Conservation (phyloP, 37 sponge, comb jelly and placozoan genomes). For the Tethya wilhelma region DNA sequence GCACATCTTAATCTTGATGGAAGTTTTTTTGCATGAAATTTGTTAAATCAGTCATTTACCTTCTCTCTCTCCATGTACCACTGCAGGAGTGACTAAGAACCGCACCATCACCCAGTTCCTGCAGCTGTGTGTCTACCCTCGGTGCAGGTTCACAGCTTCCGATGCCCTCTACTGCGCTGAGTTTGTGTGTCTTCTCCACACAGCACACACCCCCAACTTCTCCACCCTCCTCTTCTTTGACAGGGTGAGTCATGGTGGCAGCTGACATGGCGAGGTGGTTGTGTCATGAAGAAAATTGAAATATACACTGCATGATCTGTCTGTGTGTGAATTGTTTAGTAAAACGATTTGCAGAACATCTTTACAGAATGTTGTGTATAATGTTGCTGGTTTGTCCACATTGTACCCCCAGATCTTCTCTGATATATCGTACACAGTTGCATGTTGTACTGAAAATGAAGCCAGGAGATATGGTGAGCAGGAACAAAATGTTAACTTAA, state of each 20-base stretch:
- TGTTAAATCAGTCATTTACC: neutral
- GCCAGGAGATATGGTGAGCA: conserved; percentile 89
- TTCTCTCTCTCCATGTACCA: neutral
- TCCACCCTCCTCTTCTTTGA: conserved; percentile 98
- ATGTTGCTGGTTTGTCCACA: neutral
- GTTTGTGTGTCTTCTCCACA: conserved; percentile 86
- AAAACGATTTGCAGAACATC: neutral
- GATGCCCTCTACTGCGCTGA: conserved; percentile 97
- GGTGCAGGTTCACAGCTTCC: conserved; percentile 86
- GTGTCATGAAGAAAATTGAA: neutral
- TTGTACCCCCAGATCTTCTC: conserved; percentile 79
- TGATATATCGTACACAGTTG: conserved; percentile 91
- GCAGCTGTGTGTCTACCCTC: conserved; percentile 96
- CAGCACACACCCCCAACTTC: conserved; percentile 87
- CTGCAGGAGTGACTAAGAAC: conserved; percentile 69
- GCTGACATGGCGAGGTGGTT: neutral
- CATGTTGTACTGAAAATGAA: conserved; percentile 98
- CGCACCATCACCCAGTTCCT: conserved; percentile 91
- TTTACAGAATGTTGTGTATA: neutral
- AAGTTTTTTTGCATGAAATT: neutral
- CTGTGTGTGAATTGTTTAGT: neutral
- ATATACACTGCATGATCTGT: neutral
- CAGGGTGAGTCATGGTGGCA: conserved; percentile 68
- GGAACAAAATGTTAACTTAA: neutral
- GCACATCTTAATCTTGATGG: too few species aligned